Evolutionary conservation across 64 coral and sea anemone species (phyloP), one percentile per base, ranked within the genome.

Genomic region (Acropora yongei): DNA sequence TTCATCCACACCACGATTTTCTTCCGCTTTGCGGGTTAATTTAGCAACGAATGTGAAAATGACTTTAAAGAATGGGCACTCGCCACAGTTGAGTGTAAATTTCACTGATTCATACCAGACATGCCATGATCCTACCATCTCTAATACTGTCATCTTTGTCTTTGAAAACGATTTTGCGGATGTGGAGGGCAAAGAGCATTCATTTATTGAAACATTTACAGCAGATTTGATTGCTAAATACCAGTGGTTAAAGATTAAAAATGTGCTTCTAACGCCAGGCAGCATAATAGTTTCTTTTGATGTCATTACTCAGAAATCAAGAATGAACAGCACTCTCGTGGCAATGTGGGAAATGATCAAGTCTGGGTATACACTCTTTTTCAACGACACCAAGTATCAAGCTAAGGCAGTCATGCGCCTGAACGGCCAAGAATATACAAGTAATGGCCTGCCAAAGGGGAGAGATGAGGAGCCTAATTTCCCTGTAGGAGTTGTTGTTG

Each of bases 231-330:
- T 7, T 4, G 8, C 7, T 3, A 53, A 46, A 58, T 78, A 41
- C 17, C 44, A 71, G 14, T 57, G 46, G 53, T 75, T 57, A 12
- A 90, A 80, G 48, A 87, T 95, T 53, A 9, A 77, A 16, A 91
- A 84, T 3, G 49, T 95, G 3, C 77, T 13, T 46, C 58, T 95
- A 1, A 67, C 60, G 39, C 75, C 80, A 14, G 93, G 93, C 11
- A 95, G 93, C 69, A 95, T 95, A 2, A 12, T 65, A 44, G 93
- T 91, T 3, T 72, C 57, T 30, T 95, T 95, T 76, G 81, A 90
- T 44, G 41, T 81, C 13, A 76, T 81, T 39, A 68, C 80, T 11
- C 88, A 67, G 51, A 44, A 6, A 47, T 90, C 93, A 18, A 30
- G 48, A 41, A 90, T 95, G 75, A 68, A 87, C 2, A 67, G 18